Evolutionary conservation across 2,113 vertebrate species (phyloP).

Genomic region (Atractosteus spatula): DNA sequence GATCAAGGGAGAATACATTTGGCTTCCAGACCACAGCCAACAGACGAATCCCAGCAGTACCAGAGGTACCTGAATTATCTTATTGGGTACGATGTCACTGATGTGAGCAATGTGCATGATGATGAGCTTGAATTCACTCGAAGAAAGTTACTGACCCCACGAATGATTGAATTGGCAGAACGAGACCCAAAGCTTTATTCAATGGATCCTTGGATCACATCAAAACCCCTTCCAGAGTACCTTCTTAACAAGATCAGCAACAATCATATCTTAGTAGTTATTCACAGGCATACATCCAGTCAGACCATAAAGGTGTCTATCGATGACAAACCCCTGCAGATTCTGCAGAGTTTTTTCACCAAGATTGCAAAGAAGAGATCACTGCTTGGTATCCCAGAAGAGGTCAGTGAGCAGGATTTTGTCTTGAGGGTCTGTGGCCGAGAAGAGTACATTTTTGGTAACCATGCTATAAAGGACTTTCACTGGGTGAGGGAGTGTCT

Average conservation of each 20-base stretch:
- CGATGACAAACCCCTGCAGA: constrained; percentile 80
- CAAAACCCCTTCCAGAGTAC: constrained; percentile 83
- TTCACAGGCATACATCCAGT: constrained; percentile 84
- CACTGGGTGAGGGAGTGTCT: constrained; percentile 93
- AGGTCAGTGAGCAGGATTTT: constrained; percentile 79
- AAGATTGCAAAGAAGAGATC: constrained; percentile 88
- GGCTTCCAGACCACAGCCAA: constrained; percentile 68
- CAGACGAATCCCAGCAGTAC: constrained; percentile 77
- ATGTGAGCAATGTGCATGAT: constrained; percentile 93
- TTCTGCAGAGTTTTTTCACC: constrained; percentile 84
- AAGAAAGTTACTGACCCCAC: constrained; percentile 85
- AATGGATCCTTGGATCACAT: constrained; percentile 91
- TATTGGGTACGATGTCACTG: constrained; percentile 93
- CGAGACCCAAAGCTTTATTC: constrained; percentile 86
- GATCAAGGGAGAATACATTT: constrained; percentile 87
- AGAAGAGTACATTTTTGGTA: constrained; percentile 89
- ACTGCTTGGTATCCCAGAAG: constrained; percentile 83
- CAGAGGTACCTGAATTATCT: constrained; percentile 85
- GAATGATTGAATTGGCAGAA: constrained; percentile 79
- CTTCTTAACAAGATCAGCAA: constrained; percentile 79
- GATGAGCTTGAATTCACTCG: constrained; percentile 95
- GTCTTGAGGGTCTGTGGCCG: constrained; percentile 91
- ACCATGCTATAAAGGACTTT: constrained; percentile 84
- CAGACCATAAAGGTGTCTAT: constrained; percentile 91
- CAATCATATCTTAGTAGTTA: constrained; percentile 80